These are phyloP conservation scores for Orgyia antiqua DNA, from an alignment of 2,888 invertebrate species.

Conservation along the genomic window DNA sequence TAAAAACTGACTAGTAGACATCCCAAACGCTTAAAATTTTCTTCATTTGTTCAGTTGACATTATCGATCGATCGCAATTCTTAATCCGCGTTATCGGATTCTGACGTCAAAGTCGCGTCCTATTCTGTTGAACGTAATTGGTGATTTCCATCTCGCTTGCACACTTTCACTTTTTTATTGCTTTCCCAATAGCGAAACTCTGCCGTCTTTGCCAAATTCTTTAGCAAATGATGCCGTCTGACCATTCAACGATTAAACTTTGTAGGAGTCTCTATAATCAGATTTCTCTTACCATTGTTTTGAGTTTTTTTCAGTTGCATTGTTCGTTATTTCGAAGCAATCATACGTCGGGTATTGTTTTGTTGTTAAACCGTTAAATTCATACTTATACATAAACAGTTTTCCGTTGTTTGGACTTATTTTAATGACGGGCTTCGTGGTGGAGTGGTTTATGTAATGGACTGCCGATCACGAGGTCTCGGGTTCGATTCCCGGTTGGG, in stretches of 20 bases:
- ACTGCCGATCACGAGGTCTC: too few species aligned
- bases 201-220: constrained; percentile 62
- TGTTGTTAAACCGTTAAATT: constrained; percentile 17
- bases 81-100: constrained; percentile 26
- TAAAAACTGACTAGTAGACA: too few species aligned
- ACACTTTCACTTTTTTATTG: constrained; percentile 69
- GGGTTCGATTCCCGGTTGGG: too few species aligned
- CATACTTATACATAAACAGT: too few species aligned
- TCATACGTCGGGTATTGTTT: constrained; percentile 11
- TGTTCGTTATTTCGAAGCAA: constrained; percentile 18
- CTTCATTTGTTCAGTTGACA: too few species aligned
- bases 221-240: constrained; percentile 33
- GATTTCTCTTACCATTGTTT: constrained; percentile 36
- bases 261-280: constrained; percentile 22
- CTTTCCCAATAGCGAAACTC: constrained; percentile 69
- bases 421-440: too few species aligned
- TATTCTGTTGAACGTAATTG: constrained; percentile 12
- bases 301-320: constrained; percentile 21
- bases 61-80: constrained; percentile 4
- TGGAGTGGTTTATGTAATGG: too few species aligned
- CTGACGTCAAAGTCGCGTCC: constrained; percentile 42
- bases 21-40: too few species aligned
- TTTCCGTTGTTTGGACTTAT: too few species aligned
- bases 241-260: constrained; percentile 24
- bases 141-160: constrained; percentile 38